phyloP scores from a whole-genome alignment of 2,797 vertebrate species.

The Loriculus beryllinus region DNA sequence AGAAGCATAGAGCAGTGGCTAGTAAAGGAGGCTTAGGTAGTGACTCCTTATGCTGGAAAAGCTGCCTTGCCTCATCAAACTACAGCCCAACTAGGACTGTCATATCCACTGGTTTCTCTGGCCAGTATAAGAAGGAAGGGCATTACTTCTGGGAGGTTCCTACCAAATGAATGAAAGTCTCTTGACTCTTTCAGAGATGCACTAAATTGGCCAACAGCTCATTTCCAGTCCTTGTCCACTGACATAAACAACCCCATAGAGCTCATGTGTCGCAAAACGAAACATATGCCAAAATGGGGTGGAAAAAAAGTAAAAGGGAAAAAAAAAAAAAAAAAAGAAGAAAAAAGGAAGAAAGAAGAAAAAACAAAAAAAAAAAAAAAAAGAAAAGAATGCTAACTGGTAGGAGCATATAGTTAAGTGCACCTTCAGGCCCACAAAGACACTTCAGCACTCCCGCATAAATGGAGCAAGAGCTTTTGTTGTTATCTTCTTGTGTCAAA shows the following conservation, averaged over 20 bases:
- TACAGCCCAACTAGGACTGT: neutral
- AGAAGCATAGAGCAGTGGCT: neutral
- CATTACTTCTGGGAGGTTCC: neutral
- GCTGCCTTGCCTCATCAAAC: neutral
- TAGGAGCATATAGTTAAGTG: slow-evolving; percentile 72
- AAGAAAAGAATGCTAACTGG: slow-evolving; percentile 30
- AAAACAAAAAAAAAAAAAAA: neutral
- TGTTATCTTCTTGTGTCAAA: neutral
- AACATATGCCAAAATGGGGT: neutral
- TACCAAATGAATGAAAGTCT: neutral
- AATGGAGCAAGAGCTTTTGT: slow-evolving; percentile 27
- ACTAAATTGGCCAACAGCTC: neutral
- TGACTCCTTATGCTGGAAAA: neutral
- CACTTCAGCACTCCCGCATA: slow-evolving; percentile 69
- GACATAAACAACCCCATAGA: neutral
- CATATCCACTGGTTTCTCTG: neutral
- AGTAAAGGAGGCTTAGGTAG: neutral
- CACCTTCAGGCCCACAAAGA: slow-evolving; percentile 78
- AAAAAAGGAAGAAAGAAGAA: neutral
- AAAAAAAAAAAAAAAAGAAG: neutral
- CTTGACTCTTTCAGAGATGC: neutral
- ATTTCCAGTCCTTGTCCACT: slow-evolving; percentile 6
- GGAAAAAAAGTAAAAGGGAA: no score
- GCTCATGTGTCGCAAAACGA: neutral
- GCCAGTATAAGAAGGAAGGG: accelerated